A percentile compares a stretch with the other conserved stretches of the same genome.
Evolutionary conservation across 1,140 invertebrate genomes (phyloP).

Genomic region (Lepidurus packardi): DNA sequence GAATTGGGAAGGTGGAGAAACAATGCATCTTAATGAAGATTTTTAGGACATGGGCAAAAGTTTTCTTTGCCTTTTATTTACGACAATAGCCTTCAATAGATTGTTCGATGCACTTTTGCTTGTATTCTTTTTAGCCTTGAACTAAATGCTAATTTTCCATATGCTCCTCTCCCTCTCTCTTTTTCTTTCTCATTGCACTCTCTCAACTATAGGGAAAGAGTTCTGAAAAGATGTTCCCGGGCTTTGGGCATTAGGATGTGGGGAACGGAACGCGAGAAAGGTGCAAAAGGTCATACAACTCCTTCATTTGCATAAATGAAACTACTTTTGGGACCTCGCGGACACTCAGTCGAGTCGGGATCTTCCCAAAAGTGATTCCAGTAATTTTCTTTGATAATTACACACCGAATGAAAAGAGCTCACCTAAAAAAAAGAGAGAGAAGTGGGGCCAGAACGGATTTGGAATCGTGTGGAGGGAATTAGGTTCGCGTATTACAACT

Average conservation of each 20-base stretch:
- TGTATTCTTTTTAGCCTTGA: conserved; percentile 22
- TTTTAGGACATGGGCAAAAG: neutral
- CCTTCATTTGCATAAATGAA: conserved; percentile 10
- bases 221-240: too few species aligned
- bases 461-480: neutral
- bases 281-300: neutral
- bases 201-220: neutral
- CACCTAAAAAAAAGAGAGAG: neutral
- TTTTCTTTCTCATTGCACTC: neutral
- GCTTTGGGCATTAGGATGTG: neutral
- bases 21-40: conserved; percentile 11
- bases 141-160: conserved; percentile 19
- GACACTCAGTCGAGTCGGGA: neutral
- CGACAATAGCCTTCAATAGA: conserved; percentile 14
- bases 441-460: neutral
- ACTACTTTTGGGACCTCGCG: neutral
- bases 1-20: neutral
- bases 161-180: neutral
- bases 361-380: neutral
- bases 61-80: neutral
- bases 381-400: conserved; percentile 7
- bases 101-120: neutral
- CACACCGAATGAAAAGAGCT: neutral
- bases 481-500: neutral
- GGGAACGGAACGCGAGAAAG: neutral